Percentiles rank a stretch among this genome's conserved stretches.
These are phyloP conservation scores for Tachina grossa DNA, from an alignment of 2,888 invertebrate species.

Conservation along the genomic window DNA sequence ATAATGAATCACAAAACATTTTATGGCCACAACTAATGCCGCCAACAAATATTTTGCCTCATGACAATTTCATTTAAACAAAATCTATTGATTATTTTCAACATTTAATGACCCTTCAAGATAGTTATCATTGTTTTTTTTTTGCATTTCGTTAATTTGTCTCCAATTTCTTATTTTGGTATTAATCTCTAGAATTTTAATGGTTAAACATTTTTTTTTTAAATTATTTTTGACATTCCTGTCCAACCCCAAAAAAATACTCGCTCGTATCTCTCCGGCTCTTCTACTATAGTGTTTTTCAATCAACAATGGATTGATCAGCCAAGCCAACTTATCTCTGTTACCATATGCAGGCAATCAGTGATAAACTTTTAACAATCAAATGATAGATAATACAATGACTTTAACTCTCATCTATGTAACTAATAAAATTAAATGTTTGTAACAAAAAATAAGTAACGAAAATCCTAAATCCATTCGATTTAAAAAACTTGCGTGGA, in stretches of 20 bases:
- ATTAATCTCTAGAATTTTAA: conserved; percentile 42
- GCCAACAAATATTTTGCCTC: background rate
- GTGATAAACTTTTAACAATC: conserved; percentile 69
- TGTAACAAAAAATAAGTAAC: conserved; percentile 9
- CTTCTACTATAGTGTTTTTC: background rate
- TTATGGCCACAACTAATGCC: background rate
- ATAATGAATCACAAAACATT: background rate
- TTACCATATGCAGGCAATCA: conserved; percentile 51
- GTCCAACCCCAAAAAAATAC: conserved; percentile 46
- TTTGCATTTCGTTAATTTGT: conserved; percentile 27
- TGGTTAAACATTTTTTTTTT: conserved; percentile 4
- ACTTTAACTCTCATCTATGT: conserved; percentile 62
- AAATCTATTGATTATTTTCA: background rate
- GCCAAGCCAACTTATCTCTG: conserved; percentile 26
- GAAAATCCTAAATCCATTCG: conserved; percentile 53
- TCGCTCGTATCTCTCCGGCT: background rate
- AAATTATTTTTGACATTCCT: conserved; percentile 55
- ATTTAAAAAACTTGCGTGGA: conserved; percentile 63
- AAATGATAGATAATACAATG: conserved; percentile 54
- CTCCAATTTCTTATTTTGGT: background rate
- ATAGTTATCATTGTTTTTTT: background rate
- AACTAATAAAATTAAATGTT: conserved; percentile 43
- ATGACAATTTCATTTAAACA: background rate
- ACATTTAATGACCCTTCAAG: conserved; percentile 26
- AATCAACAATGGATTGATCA: background rate